Base-by-base conservation (phyloP, 2,888 invertebrate species). In the Glaucopsyche alexis region DNA sequence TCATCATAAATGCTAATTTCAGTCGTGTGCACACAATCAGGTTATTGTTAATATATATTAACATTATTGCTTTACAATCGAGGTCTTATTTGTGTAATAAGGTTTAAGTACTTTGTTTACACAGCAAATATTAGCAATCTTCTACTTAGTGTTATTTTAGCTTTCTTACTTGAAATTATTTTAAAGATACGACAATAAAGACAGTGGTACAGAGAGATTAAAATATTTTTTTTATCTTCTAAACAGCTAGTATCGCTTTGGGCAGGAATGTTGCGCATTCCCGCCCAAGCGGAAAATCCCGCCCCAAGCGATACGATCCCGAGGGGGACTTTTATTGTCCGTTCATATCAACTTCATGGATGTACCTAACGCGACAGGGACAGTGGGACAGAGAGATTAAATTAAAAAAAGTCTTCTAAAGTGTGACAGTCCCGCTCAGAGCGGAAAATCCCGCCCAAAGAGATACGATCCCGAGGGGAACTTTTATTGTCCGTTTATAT, bases 31-130 rank as follows among this genome's bases (percentile, higher is more conserved):
- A 13, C 38, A 29, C 29, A 29, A 60, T 29, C 55, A 55, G 55
- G 55, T 38, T 38, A 19, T 47, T 47, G 47, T 47, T 47, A 47
- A 47, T 60, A 60, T 60, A 47, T 60, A 60, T 60, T 60, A 38
- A 29, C 60, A 60, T 60, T 29, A 60, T 60, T 60, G 7, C 29
- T 60, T 60, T 60, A 60, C 2, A 13, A 60, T 60, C 60, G 60
- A 60, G 60, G 60, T 60, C 60, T 60, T 13, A 60, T 60, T 55
- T 55, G 55, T 55, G 42, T 47, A 11, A 47, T 3, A 29, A 29
- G 29, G 29, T 29, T 29, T 29, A n/a, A n/a, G n/a, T n/a, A 29
- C 60, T 60, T 60, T 60, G 14, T 38, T 60, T 29, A 60, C 60
- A 60, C 55, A 52, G 16, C 52, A 60, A 60, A 60, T 16, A 60